Conservation (phyloP, 2,113 vertebrate species). For the Barnardius zonarius region DNA sequence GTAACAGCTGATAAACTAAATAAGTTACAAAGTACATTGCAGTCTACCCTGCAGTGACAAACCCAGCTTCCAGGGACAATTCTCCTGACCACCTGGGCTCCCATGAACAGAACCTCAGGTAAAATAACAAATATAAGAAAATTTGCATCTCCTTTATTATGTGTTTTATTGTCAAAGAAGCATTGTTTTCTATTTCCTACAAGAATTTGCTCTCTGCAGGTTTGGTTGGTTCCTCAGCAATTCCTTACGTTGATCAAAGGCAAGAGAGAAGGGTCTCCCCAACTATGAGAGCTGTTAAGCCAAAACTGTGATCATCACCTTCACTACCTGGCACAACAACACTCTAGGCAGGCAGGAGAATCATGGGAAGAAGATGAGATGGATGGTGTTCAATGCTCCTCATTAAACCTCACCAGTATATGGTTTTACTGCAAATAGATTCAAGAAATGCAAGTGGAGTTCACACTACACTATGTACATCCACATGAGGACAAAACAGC, state of each 20-base stretch:
- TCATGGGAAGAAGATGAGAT: neutral
- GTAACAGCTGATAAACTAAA: neutral
- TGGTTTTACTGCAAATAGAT: neutral
- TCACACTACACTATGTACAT: accelerated
- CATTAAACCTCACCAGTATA: neutral
- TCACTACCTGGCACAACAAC: neutral
- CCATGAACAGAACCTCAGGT: neutral
- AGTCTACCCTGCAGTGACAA: neutral
- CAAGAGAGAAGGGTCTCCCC: neutral
- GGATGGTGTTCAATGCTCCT: neutral
- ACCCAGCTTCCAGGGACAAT: neutral
- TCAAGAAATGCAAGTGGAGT: neutral
- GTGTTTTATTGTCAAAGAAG: neutral
- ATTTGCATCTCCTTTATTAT: neutral
- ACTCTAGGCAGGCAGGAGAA: neutral
- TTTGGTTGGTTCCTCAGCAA: neutral
- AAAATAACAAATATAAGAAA: neutral
- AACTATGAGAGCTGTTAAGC: neutral
- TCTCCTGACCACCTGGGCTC: neutral
- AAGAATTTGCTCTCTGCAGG: neutral
- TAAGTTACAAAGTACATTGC: neutral
- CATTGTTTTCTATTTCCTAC: neutral
- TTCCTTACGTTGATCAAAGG: neutral
- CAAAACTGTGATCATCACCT: neutral
- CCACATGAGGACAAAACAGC: neutral